These are phyloP conservation scores for Neostethus bicornis DNA, from an alignment of 2,797 vertebrate species.

Conservation along the genomic window DNA sequence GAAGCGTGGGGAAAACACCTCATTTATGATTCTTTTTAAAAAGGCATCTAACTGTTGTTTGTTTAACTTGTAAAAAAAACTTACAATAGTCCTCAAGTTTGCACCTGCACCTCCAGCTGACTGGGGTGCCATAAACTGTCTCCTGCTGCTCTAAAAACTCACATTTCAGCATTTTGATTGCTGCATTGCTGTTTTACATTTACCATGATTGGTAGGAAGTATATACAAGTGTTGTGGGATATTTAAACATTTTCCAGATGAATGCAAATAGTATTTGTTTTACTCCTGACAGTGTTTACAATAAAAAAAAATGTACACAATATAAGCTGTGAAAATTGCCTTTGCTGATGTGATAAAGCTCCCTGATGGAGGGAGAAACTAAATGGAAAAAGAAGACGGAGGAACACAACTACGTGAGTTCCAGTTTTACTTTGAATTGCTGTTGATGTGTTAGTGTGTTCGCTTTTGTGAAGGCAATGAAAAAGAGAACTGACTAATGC, in stretches of 20 bases:
- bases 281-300: not conserved
- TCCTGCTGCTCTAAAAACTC: constrained; percentile 24
- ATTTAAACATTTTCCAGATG: not conserved
- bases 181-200: constrained; percentile 3
- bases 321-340: not conserved
- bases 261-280: not conserved
- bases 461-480: constrained; percentile 37
- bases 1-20: constrained; percentile 38
- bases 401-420: constrained; percentile 42
- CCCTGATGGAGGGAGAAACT: constrained; percentile 24
- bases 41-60: constrained; percentile 16
- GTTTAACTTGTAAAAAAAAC: constrained; percentile 5
- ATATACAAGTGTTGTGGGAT: not conserved
- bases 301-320: not conserved
- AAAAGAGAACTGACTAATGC: constrained; percentile 60
- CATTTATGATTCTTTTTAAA: not conserved
- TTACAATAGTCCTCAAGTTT: constrained; percentile 1
- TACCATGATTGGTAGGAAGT: constrained; percentile 7
- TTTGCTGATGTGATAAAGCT: constrained; percentile 17
- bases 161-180: not conserved
- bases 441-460: constrained; percentile 24
- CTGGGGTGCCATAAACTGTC: constrained; percentile 9
- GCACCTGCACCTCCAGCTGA: constrained; percentile 30
- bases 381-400: constrained; percentile 64
- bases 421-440: constrained; percentile 67